Evolutionary conservation across 2,888 invertebrate genomes (phyloP), one percentile per base, ranked within the genome.

Genomic region (Mesorhabditis sp.): DNA sequence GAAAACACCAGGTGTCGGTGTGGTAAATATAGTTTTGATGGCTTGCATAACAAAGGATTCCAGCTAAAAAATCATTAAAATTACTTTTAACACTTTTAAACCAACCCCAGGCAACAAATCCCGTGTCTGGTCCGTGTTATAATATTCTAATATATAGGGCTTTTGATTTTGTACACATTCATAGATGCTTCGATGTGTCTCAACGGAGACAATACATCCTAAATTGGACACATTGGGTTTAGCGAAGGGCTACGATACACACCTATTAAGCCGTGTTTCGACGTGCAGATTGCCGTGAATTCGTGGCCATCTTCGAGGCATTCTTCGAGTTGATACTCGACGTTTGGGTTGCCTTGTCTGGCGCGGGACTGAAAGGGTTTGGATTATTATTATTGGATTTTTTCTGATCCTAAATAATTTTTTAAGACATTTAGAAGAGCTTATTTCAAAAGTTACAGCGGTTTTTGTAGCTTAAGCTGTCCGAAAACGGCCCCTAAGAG

Each of bases 221-320:
- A 69, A 62, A 72, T 71, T 28, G 41, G 41, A 50, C n/a, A 62
- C 5, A 13, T 15, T 13, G 28, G 43, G 4, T 43, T 45, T 5
- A 66, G 15, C 10, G 6, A 45, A 42, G n/a, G 7, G 13, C 50
- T 7, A 4, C 5, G 13, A 7, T n/a, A 67, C 68, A 43, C 43
- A 80, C 82, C 81, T 4, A 81, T 70, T 61, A 82, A 68, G 44
- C 82, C 82, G 6, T 75, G 69, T 15, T 74, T 70, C 15, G 75
- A 65, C 4, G 81, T 80, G 66, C 77, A 80, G 45, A 83, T 73
- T 15, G 77, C 80, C 13, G 70, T 74, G 70, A 83, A 82, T 68
- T 83, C 82, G 62, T 76, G 72, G 4, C 83, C 83, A 65, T 81
- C 76, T 63, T 80, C 75, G 6, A 82, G 72, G 62, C 81, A 81